phyloP scores from a whole-genome alignment of 1,140 invertebrate species.

The Saxidomus purpurata region DNA sequence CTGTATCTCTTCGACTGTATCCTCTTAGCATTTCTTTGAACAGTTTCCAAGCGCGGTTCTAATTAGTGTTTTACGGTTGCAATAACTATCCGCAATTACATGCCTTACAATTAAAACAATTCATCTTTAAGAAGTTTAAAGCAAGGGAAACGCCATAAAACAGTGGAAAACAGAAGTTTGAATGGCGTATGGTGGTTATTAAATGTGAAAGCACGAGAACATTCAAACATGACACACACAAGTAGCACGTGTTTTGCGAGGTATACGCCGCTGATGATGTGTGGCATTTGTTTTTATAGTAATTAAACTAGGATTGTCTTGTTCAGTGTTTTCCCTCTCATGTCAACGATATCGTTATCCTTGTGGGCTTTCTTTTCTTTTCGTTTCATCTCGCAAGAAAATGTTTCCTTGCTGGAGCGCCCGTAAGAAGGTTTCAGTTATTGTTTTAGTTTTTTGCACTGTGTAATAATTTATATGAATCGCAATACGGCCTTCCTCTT shows the following conservation, averaged over 20 bases:
- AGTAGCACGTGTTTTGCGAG: neutral
- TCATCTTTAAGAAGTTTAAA: slow-evolving; percentile 31
- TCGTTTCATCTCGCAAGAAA: neutral
- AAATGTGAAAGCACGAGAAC: slow-evolving; percentile 13
- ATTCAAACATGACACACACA: slow-evolving; percentile 30
- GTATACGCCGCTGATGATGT: neutral
- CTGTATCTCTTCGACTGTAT: neutral
- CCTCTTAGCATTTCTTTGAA: neutral
- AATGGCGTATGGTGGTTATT: slow-evolving; percentile 37
- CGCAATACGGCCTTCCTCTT: too few relatives aligned
- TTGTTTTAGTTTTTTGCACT: too few relatives aligned
- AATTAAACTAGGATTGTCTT: slow-evolving; percentile 13
- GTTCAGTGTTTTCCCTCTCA: neutral
- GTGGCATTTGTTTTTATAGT: slow-evolving; percentile 2
- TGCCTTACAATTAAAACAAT: slow-evolving; percentile 41
- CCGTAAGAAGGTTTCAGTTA: too few relatives aligned
- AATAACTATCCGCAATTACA: slow-evolving; percentile 35
- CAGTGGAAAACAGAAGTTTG: neutral
- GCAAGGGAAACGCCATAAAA: neutral
- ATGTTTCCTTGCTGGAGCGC: neutral
- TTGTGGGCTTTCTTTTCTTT: neutral
- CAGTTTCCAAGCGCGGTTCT: neutral
- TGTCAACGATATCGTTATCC: neutral
- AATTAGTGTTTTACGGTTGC: slow-evolving; percentile 24
- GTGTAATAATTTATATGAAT: too few relatives aligned